Conservation (phyloP, 2,113 vertebrate species). For the Pollimyrus isidori region DNA sequence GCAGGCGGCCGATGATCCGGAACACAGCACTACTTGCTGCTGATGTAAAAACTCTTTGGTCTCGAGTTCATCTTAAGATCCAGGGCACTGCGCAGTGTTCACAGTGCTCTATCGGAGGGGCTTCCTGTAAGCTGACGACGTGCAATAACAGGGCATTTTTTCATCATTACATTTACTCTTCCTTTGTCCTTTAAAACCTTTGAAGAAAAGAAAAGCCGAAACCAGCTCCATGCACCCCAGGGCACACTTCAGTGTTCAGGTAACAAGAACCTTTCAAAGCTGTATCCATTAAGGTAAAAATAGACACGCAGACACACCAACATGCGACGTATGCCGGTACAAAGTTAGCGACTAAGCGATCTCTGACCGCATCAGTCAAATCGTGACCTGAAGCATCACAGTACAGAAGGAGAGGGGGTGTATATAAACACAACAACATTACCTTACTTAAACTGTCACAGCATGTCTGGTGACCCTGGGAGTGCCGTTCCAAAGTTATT, state of each 20-base stretch:
- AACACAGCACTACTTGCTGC: not conserved
- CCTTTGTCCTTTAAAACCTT: not conserved
- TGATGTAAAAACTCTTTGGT: not conserved
- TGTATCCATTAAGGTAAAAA: not conserved
- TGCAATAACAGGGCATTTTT: not conserved
- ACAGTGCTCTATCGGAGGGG: not conserved
- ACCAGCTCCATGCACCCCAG: not conserved
- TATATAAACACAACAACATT: constrained; percentile 17
- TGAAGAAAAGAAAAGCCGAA: not conserved
- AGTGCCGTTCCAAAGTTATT: not conserved
- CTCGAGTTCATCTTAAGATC: not conserved
- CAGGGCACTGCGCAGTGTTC: not conserved
- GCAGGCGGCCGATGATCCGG: not conserved
- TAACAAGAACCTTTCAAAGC: not conserved
- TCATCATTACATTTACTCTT: not conserved
- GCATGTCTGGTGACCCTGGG: constrained; percentile 19
- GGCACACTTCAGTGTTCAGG: not conserved
- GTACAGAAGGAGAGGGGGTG: not conserved
- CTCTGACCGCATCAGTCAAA: not conserved
- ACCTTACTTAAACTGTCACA: constrained; percentile 45
- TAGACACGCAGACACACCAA: not conserved
- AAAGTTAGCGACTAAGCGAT: not conserved
- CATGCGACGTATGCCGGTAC: not conserved
- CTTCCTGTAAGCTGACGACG: not conserved
- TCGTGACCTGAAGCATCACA: not conserved